Base-by-base conservation (phyloP, 2,888 invertebrate species). In the Chrysotoxum bicinctum region DNA sequence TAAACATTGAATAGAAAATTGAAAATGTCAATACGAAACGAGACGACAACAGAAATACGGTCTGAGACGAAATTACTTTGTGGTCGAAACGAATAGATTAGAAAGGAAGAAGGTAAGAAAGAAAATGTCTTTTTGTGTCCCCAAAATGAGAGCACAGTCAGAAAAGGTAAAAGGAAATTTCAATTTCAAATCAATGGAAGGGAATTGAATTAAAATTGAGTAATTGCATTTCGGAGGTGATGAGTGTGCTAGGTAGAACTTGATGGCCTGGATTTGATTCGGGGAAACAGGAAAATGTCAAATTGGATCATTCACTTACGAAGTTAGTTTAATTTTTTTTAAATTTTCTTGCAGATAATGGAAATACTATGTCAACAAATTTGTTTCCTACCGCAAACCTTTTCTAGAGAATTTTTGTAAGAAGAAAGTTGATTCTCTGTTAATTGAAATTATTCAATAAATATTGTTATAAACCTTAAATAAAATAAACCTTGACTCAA, bases 181-280 rank as follows among this genome's bases (percentile, higher is more conserved):
- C 52, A 56, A 66, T 72, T 72, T 76, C 45, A 64, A 64, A 45
- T 72, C 76, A 76, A 76, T 81, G 16, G 30, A 66, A 52, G 50
- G 37, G 45, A 77, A 82, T 62, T 73, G 68, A 83, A 83, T 83
- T 83, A 78, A 77, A 77, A 77, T 32, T 78, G 77, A 62, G 56
- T 83, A 73, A 83, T 78, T 77, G 78, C 60, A 69, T 60, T 60
- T 64, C 43, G 68, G 68, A 35, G 35, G 21, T 68, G 35, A 62
- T 52, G 60, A 52, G 56, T 19, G 16, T 26, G 30, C 16, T 12
- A 4, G 21, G 43, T 23, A 16, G 26, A 43, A 16, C 12, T 58
- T 37, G 21, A 37, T 58, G 37, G 58, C 6, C 40, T 23, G 37
- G 40, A 40, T 40, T 40, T 26, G 14, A 40, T 21, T 60, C 9